Evolutionary conservation across 1,140 invertebrate genomes (phyloP).

Genomic region (Argopecten irradians): DNA sequence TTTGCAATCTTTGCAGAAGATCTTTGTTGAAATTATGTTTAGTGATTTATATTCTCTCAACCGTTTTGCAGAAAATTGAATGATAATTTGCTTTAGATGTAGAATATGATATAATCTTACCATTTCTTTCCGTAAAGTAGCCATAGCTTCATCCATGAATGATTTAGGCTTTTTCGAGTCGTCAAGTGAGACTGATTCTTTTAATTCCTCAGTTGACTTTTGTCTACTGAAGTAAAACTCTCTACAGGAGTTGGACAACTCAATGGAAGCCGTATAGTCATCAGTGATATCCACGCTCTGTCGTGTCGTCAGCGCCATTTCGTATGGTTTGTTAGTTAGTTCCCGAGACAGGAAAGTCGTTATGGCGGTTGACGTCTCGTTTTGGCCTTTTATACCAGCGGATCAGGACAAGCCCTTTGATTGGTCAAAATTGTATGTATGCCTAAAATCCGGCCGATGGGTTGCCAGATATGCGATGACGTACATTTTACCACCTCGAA

Average conservation of each 20-base stretch:
- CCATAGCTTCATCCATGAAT: neutral
- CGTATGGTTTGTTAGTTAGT: neutral
- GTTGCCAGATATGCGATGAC: neutral
- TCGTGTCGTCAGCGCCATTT: neutral
- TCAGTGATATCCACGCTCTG: neutral
- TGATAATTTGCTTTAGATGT: neutral
- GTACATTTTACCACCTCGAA: neutral
- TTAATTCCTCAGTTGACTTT: neutral
- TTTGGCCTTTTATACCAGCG: neutral
- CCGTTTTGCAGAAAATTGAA: no score
- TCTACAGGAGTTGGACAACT: neutral
- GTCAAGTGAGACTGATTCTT: neutral
- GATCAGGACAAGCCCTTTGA: neutral
- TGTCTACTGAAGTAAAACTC: neutral
- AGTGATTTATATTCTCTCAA: no score
- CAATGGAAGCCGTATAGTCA: neutral
- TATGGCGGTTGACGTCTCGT: neutral
- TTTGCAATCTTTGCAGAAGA: no score
- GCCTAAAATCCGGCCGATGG: neutral
- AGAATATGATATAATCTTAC: neutral
- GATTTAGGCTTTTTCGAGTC: neutral
- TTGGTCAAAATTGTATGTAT: neutral
- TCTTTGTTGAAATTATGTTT: neutral
- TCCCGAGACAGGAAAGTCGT: constrained; percentile 19
- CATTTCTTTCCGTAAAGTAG: neutral